A percentile compares a stretch with the other conserved stretches of the same genome.
Evolutionary conservation across 2,888 invertebrate species (phyloP).

Genomic region (Bimastos eiseni): DNA sequence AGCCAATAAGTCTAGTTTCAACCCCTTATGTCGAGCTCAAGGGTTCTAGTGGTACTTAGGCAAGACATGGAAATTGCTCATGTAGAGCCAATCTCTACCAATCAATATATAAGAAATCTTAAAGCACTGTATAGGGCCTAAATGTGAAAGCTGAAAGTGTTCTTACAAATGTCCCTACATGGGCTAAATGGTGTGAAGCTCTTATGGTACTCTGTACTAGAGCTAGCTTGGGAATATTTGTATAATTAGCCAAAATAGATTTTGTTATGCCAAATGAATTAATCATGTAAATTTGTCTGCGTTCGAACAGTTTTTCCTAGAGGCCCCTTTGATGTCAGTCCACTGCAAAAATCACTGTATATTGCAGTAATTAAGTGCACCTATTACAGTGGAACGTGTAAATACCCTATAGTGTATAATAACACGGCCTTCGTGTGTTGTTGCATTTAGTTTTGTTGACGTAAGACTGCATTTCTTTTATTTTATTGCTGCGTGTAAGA

Average conservation of each 20-base stretch:
- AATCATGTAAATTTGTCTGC: no score
- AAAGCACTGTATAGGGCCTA: no score
- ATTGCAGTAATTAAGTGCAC: no score
- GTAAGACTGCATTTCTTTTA: background rate
- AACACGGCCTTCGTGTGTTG: background rate
- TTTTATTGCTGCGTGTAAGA: background rate
- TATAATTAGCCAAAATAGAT: background rate
- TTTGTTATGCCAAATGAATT: no score
- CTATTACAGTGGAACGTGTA: background rate
- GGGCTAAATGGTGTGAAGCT: background rate
- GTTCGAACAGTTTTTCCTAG: background rate
- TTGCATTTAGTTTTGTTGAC: background rate
- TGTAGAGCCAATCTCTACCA: background rate
- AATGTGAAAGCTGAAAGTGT: background rate
- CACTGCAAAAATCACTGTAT: background rate
- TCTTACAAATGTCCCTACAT: background rate
- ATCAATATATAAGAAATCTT: background rate
- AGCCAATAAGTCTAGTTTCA: background rate
- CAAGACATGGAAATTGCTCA: slow-evolving; percentile 3
- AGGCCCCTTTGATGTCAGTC: background rate
- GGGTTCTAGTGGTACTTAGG: background rate
- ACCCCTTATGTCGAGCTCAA: background rate
- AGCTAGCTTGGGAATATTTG: background rate
- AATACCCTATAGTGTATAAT: background rate
- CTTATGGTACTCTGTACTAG: no score